A percentile compares a stretch with the other conserved stretches of the same genome.
Conservation (phyloP, 2,113 vertebrate genomes). For the Calonectris borealis region DNA sequence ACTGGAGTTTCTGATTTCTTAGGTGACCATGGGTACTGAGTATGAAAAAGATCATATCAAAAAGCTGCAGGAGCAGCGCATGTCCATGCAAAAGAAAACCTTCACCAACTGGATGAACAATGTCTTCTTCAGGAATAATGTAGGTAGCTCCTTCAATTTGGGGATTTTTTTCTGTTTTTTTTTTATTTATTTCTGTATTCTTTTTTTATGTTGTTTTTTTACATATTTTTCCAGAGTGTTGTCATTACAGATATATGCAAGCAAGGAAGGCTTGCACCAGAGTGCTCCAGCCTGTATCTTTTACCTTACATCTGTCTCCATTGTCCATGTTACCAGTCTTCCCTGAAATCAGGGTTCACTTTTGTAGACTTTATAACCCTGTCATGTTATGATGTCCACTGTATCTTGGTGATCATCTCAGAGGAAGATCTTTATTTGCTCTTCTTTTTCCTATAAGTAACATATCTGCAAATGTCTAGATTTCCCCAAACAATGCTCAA, state of each 20-base stretch:
- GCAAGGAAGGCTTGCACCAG: not conserved
- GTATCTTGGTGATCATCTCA: not conserved
- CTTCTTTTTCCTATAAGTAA: not conserved
- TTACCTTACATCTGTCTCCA: not conserved
- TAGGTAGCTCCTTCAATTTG: conserved; percentile 21
- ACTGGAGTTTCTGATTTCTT: not conserved
- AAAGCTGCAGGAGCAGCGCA: conserved; percentile 87
- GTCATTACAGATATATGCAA: not conserved
- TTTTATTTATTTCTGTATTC: not conserved
- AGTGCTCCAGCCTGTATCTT: not conserved
- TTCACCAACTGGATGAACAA: conserved; percentile 95
- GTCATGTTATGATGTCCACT: not conserved
- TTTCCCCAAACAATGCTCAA: not conserved
- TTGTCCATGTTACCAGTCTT: not conserved
- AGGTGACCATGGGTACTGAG: conserved; percentile 74
- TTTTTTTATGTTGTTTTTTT: not conserved
- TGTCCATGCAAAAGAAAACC: conserved; percentile 89
- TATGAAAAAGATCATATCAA: conserved; percentile 81
- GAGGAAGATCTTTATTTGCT: not conserved
- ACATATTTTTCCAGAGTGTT: not conserved
- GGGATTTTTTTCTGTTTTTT: not conserved
- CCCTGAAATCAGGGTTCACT: not conserved
- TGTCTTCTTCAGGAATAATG: conserved; percentile 79
- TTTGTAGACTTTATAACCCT: not conserved
- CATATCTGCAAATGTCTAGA: not conserved